Evolutionary conservation across 1,140 invertebrate genomes (phyloP).

Genomic region (Heliconius hermathena): DNA sequence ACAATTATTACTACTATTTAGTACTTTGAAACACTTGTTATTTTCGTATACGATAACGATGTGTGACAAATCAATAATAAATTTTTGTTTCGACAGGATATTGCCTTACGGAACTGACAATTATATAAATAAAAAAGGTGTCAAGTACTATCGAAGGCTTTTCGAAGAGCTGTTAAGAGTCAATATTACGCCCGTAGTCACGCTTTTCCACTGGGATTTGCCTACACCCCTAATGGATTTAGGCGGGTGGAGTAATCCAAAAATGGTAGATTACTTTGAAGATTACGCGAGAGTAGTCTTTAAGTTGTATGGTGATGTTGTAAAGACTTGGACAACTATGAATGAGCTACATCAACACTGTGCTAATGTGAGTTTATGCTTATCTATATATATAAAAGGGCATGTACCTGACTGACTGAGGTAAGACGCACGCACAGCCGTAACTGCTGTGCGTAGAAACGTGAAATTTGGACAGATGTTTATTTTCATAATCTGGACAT

Average conservation of each 20-base stretch:
- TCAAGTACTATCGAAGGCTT: constrained; percentile 84
- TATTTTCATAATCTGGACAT: no score
- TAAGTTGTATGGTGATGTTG: constrained; percentile 83
- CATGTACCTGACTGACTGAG: no score
- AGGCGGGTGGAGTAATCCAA: constrained; percentile 84
- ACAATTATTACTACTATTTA: no score
- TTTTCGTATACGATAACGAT: no score
- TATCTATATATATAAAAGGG: no score
- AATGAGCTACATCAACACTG: constrained; percentile 80
- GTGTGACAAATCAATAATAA: neutral
- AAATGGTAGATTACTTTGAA: constrained; percentile 83
- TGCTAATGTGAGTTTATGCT: constrained; percentile 57
- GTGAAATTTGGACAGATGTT: no score
- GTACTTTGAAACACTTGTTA: no score
- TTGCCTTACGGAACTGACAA: constrained; percentile 82
- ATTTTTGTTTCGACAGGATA: constrained; percentile 62
- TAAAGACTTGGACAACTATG: constrained; percentile 82
- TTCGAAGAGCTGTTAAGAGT: constrained; percentile 83
- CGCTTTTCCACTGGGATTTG: constrained; percentile 84
- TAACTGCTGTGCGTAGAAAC: no score
- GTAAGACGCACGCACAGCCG: no score
- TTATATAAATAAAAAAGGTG: constrained; percentile 81
- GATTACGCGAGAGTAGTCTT: constrained; percentile 85
- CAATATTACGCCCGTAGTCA: constrained; percentile 82
- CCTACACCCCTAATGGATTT: constrained; percentile 82